A percentile compares a stretch with the other conserved stretches of the same genome.
These are phyloP conservation scores for Ephialtes manifestator DNA, from an alignment of 2,888 invertebrate genomes.

Conservation along the genomic window DNA sequence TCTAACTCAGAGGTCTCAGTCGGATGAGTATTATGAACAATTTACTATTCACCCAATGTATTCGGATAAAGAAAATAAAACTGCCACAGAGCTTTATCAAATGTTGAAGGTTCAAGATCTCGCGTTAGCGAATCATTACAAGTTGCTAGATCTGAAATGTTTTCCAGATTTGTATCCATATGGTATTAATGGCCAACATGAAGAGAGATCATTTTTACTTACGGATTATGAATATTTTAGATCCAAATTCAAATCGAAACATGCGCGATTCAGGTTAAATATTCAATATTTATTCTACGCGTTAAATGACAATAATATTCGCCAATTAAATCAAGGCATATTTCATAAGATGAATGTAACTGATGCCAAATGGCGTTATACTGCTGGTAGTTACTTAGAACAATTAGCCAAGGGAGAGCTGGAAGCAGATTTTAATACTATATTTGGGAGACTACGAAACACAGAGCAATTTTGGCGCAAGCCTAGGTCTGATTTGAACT, in stretches of 20 bases:
- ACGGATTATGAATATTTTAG: constrained; percentile 71
- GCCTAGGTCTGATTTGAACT: constrained; percentile 66
- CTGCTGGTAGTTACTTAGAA: constrained; percentile 66
- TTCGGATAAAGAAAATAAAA: constrained; percentile 68
- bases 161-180: constrained; percentile 68
- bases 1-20: constrained; percentile 53
- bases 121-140: constrained; percentile 32
- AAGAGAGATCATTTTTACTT: constrained; percentile 61
- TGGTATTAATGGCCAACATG: constrained; percentile 65
- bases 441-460: constrained; percentile 65
- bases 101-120: constrained; percentile 69
- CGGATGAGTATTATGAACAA: constrained; percentile 65
- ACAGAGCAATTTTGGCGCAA: constrained; percentile 67
- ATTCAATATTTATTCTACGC: constrained; percentile 72
- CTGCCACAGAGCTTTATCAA: constrained; percentile 72
- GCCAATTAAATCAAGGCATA: constrained; percentile 70
- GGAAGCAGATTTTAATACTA: constrained; percentile 65
- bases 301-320: constrained; percentile 71
- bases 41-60: constrained; percentile 72
- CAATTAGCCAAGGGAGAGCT: constrained; percentile 62
- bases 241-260: constrained; percentile 70
- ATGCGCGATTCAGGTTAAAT: constrained; percentile 73
- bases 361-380: constrained; percentile 57
- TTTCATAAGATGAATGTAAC: constrained; percentile 68
- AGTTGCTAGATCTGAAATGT: constrained; percentile 67